phyloP scores from a whole-genome alignment of 2,797 vertebrate genomes.

The Spheniscus humboldti region DNA sequence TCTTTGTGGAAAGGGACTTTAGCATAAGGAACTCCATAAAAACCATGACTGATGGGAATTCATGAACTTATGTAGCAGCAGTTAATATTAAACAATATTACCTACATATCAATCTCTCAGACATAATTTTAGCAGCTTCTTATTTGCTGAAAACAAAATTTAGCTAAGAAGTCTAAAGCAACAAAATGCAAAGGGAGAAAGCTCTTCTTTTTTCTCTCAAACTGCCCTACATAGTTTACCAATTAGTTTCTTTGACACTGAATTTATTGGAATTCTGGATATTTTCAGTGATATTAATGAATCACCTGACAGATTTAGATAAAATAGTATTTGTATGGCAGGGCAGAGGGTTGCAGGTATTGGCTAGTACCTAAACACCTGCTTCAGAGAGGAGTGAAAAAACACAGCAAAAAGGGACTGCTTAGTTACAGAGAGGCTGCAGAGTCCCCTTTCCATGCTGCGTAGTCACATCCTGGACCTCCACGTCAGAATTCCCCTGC shows the following conservation, averaged over 20 bases:
- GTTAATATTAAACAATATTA: conserved; percentile 25
- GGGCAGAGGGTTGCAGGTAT: background rate
- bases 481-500: background rate
- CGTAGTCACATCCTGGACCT: background rate
- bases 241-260: background rate
- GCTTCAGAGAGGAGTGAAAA: background rate
- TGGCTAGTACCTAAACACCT: background rate
- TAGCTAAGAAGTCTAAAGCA: background rate
- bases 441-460: background rate
- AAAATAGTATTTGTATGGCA: background rate
- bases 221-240: background rate
- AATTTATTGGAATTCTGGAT: background rate
- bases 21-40: background rate
- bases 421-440: background rate
- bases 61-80: background rate
- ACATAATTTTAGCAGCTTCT: background rate
- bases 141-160: background rate
- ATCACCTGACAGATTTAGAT: background rate
- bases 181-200: background rate
- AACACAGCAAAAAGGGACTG: background rate
- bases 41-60: background rate
- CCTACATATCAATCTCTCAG: background rate
- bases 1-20: background rate
- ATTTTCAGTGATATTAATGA: background rate
- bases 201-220: background rate